These are phyloP conservation scores for Sinocyclocheilus grahami DNA, from an alignment of 2,113 vertebrate genomes.

Conservation along the genomic window DNA sequence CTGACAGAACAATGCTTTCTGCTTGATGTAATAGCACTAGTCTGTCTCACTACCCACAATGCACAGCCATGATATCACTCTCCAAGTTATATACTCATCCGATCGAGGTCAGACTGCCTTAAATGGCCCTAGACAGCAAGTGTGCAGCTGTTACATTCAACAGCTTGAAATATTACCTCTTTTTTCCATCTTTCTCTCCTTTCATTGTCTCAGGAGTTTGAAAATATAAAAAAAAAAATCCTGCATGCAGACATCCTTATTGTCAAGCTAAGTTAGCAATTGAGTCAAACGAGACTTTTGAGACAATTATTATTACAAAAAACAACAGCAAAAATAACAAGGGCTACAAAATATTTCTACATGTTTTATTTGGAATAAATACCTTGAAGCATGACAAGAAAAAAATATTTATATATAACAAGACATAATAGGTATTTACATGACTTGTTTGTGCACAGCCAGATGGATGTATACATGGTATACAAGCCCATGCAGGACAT, in stretches of 20 bases:
- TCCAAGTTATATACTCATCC: conserved; percentile 60
- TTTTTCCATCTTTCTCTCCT: conserved; percentile 49
- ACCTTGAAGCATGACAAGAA: conserved; percentile 73
- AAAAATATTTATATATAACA: conserved; percentile 53
- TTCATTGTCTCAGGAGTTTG: conserved; percentile 31
- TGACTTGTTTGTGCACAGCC: conserved; percentile 74
- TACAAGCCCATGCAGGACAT: conserved; percentile 77
- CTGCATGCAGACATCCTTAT: background rate
- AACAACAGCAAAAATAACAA: background rate
- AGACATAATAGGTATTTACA: conserved; percentile 72
- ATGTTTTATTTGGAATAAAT: conserved; percentile 82
- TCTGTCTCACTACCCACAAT: conserved; percentile 59
- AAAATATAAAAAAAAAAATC: background rate
- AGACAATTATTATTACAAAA: conserved; percentile 16
- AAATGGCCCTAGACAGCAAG: conserved; percentile 51
- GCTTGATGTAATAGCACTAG: conserved; percentile 56
- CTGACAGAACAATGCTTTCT: conserved; percentile 58
- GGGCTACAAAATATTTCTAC: conserved; percentile 54
- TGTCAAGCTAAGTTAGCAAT: background rate
- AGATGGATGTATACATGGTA: conserved; percentile 83
- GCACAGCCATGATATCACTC: conserved; percentile 59
- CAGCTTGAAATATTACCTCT: conserved; percentile 51
- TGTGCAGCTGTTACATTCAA: conserved; percentile 50
- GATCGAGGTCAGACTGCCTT: conserved; percentile 63
- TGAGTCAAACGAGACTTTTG: background rate